Percentiles rank a stretch among this genome's conserved stretches.
phyloP scores from a whole-genome alignment of 2,797 vertebrate species.

The Siniperca obscura region DNA sequence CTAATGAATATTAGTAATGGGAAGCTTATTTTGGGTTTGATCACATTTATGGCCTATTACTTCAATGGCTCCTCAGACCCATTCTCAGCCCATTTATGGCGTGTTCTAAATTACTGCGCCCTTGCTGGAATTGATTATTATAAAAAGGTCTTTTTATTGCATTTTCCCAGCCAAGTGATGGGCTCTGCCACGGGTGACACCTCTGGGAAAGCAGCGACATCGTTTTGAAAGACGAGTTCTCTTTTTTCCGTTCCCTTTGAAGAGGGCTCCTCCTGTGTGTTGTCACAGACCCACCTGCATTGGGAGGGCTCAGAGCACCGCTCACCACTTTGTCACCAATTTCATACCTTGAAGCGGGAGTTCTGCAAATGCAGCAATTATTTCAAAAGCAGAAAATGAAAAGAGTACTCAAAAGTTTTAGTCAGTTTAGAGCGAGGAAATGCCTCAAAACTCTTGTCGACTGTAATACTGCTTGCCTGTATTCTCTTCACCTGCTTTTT shows the following conservation, averaged over 20 bases:
- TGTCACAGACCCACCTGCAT: slow-evolving; percentile 70
- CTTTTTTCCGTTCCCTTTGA: slow-evolving; percentile 65
- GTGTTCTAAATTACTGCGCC: slow-evolving; percentile 70
- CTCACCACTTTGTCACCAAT: slow-evolving; percentile 79
- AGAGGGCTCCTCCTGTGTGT: slow-evolving; percentile 72
- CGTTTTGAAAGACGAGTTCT: slow-evolving; percentile 64
- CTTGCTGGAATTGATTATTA: slow-evolving; percentile 79
- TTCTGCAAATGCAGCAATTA: slow-evolving; percentile 81
- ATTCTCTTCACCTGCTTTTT: slow-evolving; percentile 33
- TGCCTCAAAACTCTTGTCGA: slow-evolving; percentile 51
- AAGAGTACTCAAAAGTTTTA: slow-evolving; percentile 66
- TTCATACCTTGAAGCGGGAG: slow-evolving; percentile 67
- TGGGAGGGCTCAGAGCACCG: slow-evolving; percentile 60
- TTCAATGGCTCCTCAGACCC: slow-evolving; percentile 53
- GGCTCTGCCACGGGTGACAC: slow-evolving; percentile 66
- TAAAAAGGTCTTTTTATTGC: slow-evolving; percentile 77
- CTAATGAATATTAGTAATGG: slow-evolving; percentile 79
- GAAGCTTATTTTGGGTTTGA: slow-evolving; percentile 72
- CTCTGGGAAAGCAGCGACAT: slow-evolving; percentile 58
- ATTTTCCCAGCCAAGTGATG: slow-evolving; percentile 66
- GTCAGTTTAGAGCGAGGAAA: slow-evolving; percentile 55
- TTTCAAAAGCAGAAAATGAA: slow-evolving; percentile 75
- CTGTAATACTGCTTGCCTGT: slow-evolving; percentile 30
- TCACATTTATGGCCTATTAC: slow-evolving; percentile 80
- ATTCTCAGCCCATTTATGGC: slow-evolving; percentile 56